Conservation (phyloP, 2,888 invertebrate species). For the Ecliptopera silaceata region DNA sequence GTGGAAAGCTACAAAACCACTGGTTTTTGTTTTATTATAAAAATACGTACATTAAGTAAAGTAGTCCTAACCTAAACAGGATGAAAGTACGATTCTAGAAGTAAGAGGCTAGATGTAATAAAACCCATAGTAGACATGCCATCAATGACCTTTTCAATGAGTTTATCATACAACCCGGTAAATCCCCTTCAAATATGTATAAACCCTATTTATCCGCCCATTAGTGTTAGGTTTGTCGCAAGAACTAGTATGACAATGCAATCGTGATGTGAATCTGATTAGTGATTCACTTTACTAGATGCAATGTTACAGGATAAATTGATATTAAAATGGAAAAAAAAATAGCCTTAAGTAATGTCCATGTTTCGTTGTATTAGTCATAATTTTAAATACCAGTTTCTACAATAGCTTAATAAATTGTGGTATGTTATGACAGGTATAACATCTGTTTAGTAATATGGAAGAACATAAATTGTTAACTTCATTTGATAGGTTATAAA, state of each 20-base stretch:
- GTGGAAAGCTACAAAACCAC: no score
- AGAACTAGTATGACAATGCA: conserved; percentile 17
- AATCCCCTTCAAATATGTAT: neutral
- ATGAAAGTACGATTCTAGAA: no score
- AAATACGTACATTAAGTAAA: no score
- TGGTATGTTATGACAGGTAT: neutral
- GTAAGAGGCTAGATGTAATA: neutral
- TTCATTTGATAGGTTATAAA: no score
- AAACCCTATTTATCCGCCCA: conserved; percentile 1
- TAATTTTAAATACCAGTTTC: neutral
- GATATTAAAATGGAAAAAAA: conserved; percentile 24
- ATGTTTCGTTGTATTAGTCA: neutral
- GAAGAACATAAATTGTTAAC: neutral
- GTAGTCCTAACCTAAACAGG: no score
- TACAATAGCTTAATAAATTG: neutral
- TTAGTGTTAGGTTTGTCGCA: neutral
- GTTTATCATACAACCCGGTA: neutral
- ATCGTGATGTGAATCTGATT: conserved; percentile 51
- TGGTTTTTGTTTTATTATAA: no score
- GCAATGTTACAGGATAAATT: conserved; percentile 27
- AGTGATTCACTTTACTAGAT: conserved; percentile 38
- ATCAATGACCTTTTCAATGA: conserved; percentile 14
- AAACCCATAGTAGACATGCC: neutral
- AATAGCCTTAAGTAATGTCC: neutral
- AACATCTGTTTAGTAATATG: neutral